Evolutionary conservation across 2,113 vertebrate species (phyloP).

Genomic region (Piprites chloris): DNA sequence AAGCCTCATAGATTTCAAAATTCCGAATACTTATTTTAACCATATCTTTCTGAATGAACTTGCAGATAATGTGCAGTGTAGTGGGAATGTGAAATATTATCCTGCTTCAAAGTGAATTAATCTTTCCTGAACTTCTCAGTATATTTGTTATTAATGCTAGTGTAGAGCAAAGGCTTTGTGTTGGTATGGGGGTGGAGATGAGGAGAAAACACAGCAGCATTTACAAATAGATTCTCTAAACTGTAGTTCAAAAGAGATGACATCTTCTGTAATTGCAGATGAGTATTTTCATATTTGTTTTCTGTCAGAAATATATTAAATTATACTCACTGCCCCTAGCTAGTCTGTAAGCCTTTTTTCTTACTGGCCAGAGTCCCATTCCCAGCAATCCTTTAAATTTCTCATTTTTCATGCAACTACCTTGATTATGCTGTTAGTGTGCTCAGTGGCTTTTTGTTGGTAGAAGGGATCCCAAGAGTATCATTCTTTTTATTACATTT

Average conservation of each 20-base stretch:
- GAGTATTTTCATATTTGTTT: constrained; percentile 52
- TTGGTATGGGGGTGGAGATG: background rate
- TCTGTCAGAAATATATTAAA: constrained; percentile 62
- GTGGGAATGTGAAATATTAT: constrained; percentile 12
- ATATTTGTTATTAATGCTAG: background rate
- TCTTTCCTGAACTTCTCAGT: background rate
- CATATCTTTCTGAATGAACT: background rate
- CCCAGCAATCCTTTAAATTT: constrained; percentile 50
- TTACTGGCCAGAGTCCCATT: constrained; percentile 34
- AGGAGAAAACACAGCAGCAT: background rate
- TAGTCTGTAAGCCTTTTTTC: constrained; percentile 24
- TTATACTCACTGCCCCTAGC: constrained; percentile 30
- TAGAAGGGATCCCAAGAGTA: background rate
- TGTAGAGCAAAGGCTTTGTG: background rate
- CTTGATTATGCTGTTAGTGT: constrained; percentile 39
- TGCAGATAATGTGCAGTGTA: background rate
- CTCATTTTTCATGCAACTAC: constrained; percentile 45
- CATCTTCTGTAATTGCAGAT: constrained; percentile 59
- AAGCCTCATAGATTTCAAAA: background rate
- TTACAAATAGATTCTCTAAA: constrained; percentile 60
- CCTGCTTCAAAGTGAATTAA: background rate
- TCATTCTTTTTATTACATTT: constrained; percentile 54
- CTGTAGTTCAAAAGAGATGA: constrained; percentile 44
- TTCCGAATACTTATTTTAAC: background rate
- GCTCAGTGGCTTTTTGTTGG: constrained; percentile 36